Evolutionary conservation across 2,888 invertebrate species (phyloP), one percentile per base, ranked within the genome.

Genomic region (Ophonus ardosiacus): DNA sequence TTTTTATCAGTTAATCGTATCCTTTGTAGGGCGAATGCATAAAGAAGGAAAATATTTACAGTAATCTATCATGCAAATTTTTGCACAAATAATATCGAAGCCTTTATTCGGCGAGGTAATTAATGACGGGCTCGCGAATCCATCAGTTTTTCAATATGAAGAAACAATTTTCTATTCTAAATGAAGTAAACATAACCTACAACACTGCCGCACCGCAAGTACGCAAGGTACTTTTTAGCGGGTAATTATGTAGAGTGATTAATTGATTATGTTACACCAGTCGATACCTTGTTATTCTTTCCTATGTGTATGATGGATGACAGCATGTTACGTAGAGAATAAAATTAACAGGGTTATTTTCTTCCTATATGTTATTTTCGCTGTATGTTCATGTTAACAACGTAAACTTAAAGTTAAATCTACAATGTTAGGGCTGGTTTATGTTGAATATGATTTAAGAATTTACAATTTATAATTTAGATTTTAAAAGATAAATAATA

Each of bases 181-280:
- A 57, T 57, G 57, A 78, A 78, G 78, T 78, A 31, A 78, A 78
- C 57, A 15, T 57, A 56, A 31, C 57, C 10, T 8, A 31, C 31
- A 31, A 6, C 31, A 31, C 31, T 0, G 15, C 31, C 15, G 56
- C 24, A 18, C 7, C 40, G n/a, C 18, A 43, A 76, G 76, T 51
- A 78, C 31, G 57, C 31, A 78, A 57, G 24, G 56, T 78, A 57
- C 78, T 78, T 78, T 81, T 81, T 81, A 81, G 21, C 21, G 21
- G 7, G 71, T 81, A 81, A 81, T 81, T 63, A 81, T 68, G 51
- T 81, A 13, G 51, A 38, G 65, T 81, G 81, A 81, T 81, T 81
- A 63, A 80, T 63, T 81, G 81, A 80, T 63, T 43, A 80, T 59
- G 31, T 65, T 81, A 6, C 51, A 81, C 51, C 65, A 81, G 65